A percentile compares a stretch with the other conserved stretches of the same genome.
These are phyloP conservation scores for Cirrhinus molitorella DNA, from an alignment of 2,797 vertebrate species.

Conservation along the genomic window DNA sequence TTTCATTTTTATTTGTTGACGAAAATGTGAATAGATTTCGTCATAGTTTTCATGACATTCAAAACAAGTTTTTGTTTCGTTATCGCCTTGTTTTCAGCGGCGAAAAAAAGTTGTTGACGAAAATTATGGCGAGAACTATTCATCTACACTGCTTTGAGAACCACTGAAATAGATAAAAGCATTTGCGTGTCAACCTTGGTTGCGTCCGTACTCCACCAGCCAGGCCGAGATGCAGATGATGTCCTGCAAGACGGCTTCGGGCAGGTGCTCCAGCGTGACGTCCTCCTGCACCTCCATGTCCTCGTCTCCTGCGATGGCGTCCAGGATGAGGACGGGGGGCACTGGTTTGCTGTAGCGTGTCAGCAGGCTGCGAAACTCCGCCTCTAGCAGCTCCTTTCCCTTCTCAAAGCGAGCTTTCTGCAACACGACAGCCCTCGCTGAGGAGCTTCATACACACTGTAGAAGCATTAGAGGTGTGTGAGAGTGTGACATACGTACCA, in stretches of 20 bases:
- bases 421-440: not conserved
- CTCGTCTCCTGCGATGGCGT: slow-evolving; percentile 89
- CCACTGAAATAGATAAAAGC: no score
- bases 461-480: not conserved
- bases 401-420: slow-evolving; percentile 96
- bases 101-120: no score
- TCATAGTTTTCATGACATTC: no score
- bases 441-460: not conserved
- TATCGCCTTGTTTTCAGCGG: no score
- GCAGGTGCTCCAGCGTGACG: slow-evolving; percentile 90
- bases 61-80: no score
- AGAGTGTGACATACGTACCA: slow-evolving; percentile 78
- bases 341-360: slow-evolving; percentile 93
- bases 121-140: no score
- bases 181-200: slow-evolving; percentile 84
- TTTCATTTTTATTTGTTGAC: no score
- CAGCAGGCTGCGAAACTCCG: slow-evolving; percentile 92
- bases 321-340: slow-evolving; percentile 93
- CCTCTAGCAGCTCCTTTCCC: slow-evolving; percentile 94
- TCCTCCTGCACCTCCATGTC: slow-evolving; percentile 93
- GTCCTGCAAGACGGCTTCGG: slow-evolving; percentile 89
- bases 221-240: slow-evolving; percentile 92
- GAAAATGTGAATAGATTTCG: no score
- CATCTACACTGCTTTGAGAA: no score
- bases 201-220: slow-evolving; percentile 95